phyloP scores from a whole-genome alignment of 2,888 invertebrate genomes.

The Drosophila longiperda region DNA sequence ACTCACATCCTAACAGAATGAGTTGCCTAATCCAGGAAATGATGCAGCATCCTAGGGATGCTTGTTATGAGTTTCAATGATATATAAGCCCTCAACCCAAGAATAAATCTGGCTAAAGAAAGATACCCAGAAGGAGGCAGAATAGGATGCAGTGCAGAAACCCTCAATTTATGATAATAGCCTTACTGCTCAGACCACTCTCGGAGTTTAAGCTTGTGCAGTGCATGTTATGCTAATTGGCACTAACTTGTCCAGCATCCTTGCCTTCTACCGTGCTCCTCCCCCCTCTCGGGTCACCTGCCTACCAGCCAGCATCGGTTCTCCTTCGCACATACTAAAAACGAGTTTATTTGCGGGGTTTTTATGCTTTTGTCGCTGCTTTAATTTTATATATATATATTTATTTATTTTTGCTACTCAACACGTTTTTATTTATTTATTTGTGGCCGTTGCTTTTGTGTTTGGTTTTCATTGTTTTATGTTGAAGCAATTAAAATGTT shows the following conservation, averaged over 20 bases:
- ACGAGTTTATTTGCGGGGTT: constrained; percentile 41
- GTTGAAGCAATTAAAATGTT: constrained; percentile 77
- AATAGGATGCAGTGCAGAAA: background rate
- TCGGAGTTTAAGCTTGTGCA: background rate
- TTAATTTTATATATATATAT: constrained; percentile 70
- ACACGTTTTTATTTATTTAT: constrained; percentile 32
- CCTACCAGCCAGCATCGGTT: background rate
- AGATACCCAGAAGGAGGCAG: no score
- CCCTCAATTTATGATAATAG: background rate
- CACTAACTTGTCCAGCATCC: constrained; percentile 4
- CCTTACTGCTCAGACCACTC: constrained; percentile 1
- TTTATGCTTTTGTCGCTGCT: constrained; percentile 20
- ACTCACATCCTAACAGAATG: no score
- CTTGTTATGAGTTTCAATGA: no score
- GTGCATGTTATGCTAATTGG: constrained; percentile 19
- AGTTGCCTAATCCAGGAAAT: no score
- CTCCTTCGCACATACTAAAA: background rate
- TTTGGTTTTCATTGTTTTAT: constrained; percentile 65
- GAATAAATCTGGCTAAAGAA: no score
- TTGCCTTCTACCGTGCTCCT: background rate
- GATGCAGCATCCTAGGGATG: no score
- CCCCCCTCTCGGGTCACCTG: background rate
- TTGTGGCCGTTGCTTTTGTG: constrained; percentile 29
- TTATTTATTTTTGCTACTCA: constrained; percentile 64
- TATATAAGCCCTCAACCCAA: no score